Base-by-base conservation (phyloP, 2,797 vertebrate species). In the Typhlichthys subterraneus region DNA sequence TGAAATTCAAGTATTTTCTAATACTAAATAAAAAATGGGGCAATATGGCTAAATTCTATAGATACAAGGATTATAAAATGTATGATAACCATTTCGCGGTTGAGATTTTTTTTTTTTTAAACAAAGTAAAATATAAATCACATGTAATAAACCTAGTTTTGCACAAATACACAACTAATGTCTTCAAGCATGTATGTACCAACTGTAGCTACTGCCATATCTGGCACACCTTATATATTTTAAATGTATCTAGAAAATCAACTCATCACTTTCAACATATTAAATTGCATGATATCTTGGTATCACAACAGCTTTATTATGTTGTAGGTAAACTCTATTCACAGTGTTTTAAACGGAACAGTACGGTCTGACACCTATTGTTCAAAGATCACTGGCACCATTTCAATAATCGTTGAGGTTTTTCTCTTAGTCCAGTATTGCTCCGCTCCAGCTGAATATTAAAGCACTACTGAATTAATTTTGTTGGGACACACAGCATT, bases 321-420 rank as follows among this genome's bases (percentile, higher is more conserved):
- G 51, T 65, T 65, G 84, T 61, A 48, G 11, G 11, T 13, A 61
- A 53, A 81, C 23, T 82, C 72, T 87, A 84, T 90, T 93, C 91
- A 93, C 91, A 93, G 90, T 93, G 90, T 88, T 91, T 84, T 65
- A 73, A 88, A 85, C 79, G 68, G 69, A 88, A 88, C 81, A 82
- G 76, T 75, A 82, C 82, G 69, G 65, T 70, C 83, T 81, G 46
- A 74, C 80, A 84, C 72, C 77, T 60, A 70, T 64, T 48, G 74
- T 63, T 67, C 55, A 72, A 78, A 71, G 63, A 60, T 55, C 59
- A 73, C 80, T 86, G 76, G 83, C 79, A 84, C 81, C 77, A 81
- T 84, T 70, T 84, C 42, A 73, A 60, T 52, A 66, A 76, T 63
- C 57, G 65, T 59, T 60, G 12, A 59, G 69, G 51, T 64, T 65